phyloP scores from a whole-genome alignment of 2,888 invertebrate species.

The Lasius fuliginosus region DNA sequence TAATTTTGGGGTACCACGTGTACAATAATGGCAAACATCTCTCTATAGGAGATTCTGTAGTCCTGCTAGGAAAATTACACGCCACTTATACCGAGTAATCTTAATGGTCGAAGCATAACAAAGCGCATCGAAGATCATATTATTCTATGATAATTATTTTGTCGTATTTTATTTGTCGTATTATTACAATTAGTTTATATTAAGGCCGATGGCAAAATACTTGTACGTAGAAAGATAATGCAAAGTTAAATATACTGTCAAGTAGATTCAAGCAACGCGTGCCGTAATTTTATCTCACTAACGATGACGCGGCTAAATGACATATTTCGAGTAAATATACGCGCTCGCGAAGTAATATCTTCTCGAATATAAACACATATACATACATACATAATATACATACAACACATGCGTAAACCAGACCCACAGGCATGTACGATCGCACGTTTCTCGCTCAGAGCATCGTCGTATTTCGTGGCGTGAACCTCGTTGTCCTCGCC shows the following conservation, averaged over 20 bases:
- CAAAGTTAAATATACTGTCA: constrained; percentile 28
- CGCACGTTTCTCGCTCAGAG: constrained; percentile 17
- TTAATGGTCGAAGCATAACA: neutral
- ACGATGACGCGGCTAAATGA: constrained; percentile 42
- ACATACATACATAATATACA: neutral
- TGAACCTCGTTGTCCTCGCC: constrained; percentile 52
- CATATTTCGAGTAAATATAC: constrained; percentile 44
- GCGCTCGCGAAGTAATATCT: constrained; percentile 34
- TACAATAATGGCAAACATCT: neutral
- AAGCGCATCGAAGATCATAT: neutral
- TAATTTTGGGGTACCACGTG: neutral
- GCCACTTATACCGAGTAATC: neutral
- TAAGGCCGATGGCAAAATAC: constrained; percentile 18
- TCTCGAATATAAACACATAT: neutral
- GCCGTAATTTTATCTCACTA: constrained; percentile 46
- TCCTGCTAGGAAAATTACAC: neutral
- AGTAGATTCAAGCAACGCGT: constrained; percentile 26
- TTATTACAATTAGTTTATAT: neutral
- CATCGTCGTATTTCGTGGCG: constrained; percentile 12
- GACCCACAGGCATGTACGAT: neutral
- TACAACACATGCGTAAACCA: neutral
- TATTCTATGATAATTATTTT: neutral
- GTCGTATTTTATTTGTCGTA: neutral
- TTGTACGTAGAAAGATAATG: neutral
- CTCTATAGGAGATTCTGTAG: neutral